Base-by-base conservation (phyloP, 2,797 vertebrate species). In the Xenops minutus region DNA sequence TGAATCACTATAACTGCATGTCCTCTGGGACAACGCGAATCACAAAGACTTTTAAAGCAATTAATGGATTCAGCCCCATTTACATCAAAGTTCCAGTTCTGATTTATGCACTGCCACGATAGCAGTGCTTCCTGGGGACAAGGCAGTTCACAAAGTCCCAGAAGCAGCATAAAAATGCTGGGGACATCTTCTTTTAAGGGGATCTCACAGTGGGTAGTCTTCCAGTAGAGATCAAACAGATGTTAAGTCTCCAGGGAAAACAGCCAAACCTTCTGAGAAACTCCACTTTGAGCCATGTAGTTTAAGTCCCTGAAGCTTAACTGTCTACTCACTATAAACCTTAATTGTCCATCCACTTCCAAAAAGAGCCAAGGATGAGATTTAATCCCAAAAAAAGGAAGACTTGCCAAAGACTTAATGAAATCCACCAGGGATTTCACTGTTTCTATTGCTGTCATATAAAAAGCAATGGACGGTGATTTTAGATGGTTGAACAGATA, bases 31-130 rank as follows among this genome's bases (percentile, higher is more conserved):
- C 80, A 78, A 93, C 61, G 62, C 77, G 95, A 92, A 90, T 93
- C 84, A 77, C 55, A 78, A 88, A 95, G 95, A 90, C 62, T 86
- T 90, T 72, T 68, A 90, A 96, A 92, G 68, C 86, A 95, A 76
- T 93, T 94, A 94, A 67, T 74, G 88, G 54, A 86, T 88, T 92
- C 88, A 64, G 61, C 26, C 66, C 83, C 72, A 71, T 95, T 88
- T 89, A 91, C 90, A 88, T 88, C 85, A 80, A 95, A 96, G 86
- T 86, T 94, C 62, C 91, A 78, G 91, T 72, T 94, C 86, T 81
- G 80, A 84, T 93, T 95, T 86, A 93, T 84, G 85, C 88, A 81
- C 66, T 94, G 86, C 66, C 69, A 86, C 73, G 91, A 84, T 36
- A 92, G 90, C 85, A 94, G 88, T 84, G 83, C 62, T 93, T 88